Evolutionary conservation across 2,113 vertebrate genomes (phyloP).

Genomic region (Haemorhous mexicanus): DNA sequence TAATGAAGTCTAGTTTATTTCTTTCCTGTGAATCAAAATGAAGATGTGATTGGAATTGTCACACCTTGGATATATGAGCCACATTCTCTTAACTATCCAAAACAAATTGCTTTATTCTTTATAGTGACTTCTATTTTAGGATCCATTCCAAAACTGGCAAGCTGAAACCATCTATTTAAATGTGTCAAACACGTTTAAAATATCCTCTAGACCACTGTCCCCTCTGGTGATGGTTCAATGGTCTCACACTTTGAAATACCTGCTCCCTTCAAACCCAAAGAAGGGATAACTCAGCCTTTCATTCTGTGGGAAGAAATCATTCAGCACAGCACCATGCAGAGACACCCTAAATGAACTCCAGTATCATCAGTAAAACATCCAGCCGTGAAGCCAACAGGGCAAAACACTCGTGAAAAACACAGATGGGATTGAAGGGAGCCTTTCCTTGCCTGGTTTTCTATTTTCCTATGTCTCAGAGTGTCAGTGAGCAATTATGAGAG

Average conservation of each 20-base stretch:
- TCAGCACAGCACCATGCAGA: background rate
- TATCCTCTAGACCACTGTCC: background rate
- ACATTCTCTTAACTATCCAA: constrained; percentile 17
- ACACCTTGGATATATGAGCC: background rate
- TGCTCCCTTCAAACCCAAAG: background rate
- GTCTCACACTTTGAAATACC: background rate
- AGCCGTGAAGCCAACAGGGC: background rate
- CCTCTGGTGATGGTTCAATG: background rate
- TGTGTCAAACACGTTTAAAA: background rate
- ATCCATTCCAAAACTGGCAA: background rate
- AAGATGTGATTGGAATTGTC: constrained; percentile 31
- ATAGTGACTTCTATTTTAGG: background rate
- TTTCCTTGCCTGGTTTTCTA: background rate
- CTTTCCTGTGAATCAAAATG: constrained; percentile 36
- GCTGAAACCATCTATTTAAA: constrained; percentile 22
- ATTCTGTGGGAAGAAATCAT: background rate
- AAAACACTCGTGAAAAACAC: background rate
- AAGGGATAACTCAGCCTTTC: background rate
- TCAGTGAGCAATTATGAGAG: background rate
- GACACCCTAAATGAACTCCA: background rate
- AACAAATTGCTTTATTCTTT: constrained; percentile 39
- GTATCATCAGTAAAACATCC: background rate
- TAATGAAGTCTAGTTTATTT: constrained; percentile 37
- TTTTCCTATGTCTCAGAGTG: background rate
- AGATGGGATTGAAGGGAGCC: background rate